These are phyloP conservation scores for Sphaerolaimus hirsutus DNA, from an alignment of 2,888 invertebrate genomes.

Conservation along the genomic window DNA sequence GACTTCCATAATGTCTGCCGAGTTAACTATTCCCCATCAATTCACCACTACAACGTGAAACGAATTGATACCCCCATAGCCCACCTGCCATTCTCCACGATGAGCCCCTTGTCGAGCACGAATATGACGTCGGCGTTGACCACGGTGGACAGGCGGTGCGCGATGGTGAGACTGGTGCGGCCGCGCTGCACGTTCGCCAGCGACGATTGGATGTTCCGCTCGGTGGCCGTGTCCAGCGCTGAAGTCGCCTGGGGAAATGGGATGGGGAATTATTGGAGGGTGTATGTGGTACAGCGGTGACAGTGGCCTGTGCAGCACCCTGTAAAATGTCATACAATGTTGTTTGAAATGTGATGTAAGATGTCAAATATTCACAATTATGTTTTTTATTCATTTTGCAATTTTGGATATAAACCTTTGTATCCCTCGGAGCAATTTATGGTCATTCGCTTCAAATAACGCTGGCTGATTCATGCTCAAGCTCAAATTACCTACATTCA, in stretches of 20 bases:
- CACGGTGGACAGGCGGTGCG: conserved; percentile 69
- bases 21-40: no score
- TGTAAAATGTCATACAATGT: background rate
- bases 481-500: no score
- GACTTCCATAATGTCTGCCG: background rate
- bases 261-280: background rate
- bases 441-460: no score
- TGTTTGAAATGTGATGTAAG: no score
- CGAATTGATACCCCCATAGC: conserved; percentile 10
- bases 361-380: no score
- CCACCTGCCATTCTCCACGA: conserved; percentile 64
- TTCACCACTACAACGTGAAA: no score
- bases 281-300: background rate
- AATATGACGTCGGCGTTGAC: conserved; percentile 81
- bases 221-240: conserved; percentile 78
- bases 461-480: no score
- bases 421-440: no score
- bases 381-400: no score
- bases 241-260: conserved; percentile 34
- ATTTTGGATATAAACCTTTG: no score
- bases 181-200: conserved; percentile 45
- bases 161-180: conserved; percentile 73
- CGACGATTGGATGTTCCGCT: conserved; percentile 50
- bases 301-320: background rate
- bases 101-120: conserved; percentile 66